Conservation (phyloP, 2,888 invertebrate species). For the Oxytorus armatus region DNA sequence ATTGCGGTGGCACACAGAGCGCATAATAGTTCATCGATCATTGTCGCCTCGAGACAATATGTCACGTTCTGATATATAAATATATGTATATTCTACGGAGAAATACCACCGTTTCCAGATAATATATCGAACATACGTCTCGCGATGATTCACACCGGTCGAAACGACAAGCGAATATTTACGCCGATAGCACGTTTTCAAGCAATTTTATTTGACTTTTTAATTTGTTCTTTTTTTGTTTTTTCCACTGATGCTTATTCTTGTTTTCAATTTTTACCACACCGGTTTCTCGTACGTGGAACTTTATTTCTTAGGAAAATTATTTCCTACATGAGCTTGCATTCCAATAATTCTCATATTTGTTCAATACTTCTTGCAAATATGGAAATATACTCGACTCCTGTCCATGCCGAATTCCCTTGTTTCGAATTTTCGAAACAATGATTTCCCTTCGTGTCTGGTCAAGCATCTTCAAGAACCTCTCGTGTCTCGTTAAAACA, state of each 20-base stretch:
- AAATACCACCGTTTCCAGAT: conserved; percentile 15
- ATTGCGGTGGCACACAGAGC: conserved; percentile 51
- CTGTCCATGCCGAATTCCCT: no score
- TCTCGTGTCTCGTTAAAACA: background rate
- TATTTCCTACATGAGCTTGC: no score
- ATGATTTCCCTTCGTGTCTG: background rate
- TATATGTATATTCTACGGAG: background rate
- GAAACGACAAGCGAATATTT: background rate
- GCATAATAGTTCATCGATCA: conserved; percentile 71
- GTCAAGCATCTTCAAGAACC: background rate
- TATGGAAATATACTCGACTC: background rate
- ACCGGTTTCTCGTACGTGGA: background rate
- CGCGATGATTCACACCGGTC: conserved; percentile 24
- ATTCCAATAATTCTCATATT: no score
- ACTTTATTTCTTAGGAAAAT: no score
- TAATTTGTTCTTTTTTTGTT: background rate
- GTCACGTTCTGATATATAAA: conserved; percentile 23
- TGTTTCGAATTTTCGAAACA: background rate
- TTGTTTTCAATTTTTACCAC: background rate
- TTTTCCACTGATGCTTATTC: background rate
- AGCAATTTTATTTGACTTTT: background rate
- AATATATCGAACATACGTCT: conserved; percentile 39
- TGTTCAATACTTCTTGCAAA: no score
- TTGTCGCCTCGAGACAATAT: conserved; percentile 65
- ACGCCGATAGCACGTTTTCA: background rate